Percentiles rank a stretch among this genome's conserved stretches.
Evolutionary conservation across 2,888 invertebrate species (phyloP).

Genomic region (Cerastoderma edule): DNA sequence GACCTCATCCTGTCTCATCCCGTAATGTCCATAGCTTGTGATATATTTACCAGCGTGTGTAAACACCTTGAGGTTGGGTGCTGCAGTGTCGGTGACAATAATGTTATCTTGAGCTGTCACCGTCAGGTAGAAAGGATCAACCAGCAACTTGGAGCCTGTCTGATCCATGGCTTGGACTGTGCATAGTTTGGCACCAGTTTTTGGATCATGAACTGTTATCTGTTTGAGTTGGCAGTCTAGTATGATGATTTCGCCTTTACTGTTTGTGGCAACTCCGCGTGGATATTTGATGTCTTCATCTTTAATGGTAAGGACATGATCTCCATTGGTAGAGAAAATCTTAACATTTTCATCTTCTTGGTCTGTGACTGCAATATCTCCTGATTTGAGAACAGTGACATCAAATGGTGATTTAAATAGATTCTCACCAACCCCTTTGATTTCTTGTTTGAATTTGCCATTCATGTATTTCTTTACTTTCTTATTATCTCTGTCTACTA

Average conservation of each 20-base stretch:
- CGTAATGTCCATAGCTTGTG: constrained; percentile 74
- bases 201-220: constrained; percentile 73
- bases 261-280: constrained; percentile 76
- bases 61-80: constrained; percentile 80
- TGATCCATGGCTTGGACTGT: constrained; percentile 69
- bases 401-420: constrained; percentile 78
- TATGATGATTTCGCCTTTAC: constrained; percentile 75
- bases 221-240: constrained; percentile 74
- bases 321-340: constrained; percentile 69
- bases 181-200: constrained; percentile 63
- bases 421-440: constrained; percentile 67
- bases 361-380: constrained; percentile 79
- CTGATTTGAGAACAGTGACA: constrained; percentile 72
- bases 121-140: constrained; percentile 80
- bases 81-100: constrained; percentile 79
- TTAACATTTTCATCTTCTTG: constrained; percentile 77
- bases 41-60: constrained; percentile 66
- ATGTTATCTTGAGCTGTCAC: constrained; percentile 74
- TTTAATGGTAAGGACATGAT: constrained; percentile 66
- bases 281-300: constrained; percentile 76
- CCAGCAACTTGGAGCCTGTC: constrained; percentile 65
- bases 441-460: constrained; percentile 69
- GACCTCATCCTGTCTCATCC: constrained; percentile 70
- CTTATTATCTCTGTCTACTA: constrained; percentile 80
- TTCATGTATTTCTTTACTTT: constrained; percentile 75